Evolutionary conservation across 2,113 vertebrate genomes (phyloP), one percentile per base, ranked within the genome.

Genomic region (Sciurus niger): DNA sequence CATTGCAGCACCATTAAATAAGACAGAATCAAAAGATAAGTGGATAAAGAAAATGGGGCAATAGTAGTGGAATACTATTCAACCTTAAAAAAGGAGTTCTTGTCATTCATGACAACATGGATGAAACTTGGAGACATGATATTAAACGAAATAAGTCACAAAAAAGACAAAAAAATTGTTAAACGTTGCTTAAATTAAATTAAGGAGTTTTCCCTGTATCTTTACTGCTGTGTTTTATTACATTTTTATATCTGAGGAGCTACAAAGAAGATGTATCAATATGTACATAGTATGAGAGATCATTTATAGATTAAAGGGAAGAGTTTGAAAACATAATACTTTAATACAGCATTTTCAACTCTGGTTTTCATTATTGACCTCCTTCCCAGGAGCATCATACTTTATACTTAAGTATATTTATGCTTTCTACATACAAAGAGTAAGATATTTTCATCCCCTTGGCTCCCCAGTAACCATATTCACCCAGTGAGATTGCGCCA

Each of bases 401-500:
- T 22, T 2, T 65, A 0, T 53, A 14, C 10, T n/a, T 53, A 46
- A 72, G 24, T 0, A 6, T 13, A 51, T 14, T n/a, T 79, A 28
- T 60, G 1, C 58, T 53, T 94, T 85, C 73, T 77, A 46, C 4
- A 30, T 74, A 65, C 63, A 63, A 63, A 93, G 17, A 82, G 8
- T 28, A 73, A 48, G 8, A 12, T 63, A 58, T 28, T 53, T 55
- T 22, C 53, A 84, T 32, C 8, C 2, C 10, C 2, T 24, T 6
- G 80, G 22, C 5, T 25, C 48, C 0, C n/a, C 13, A 40, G 0
- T 88, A 63, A 88, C 30, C 58, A 46, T 70, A 37, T 95, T 34
- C 6, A 4, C 28, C 22, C 9, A 0, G 1, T 32, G 2, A 25
- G 18, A 1, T 60, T 48, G 0, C 18, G 4, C 20, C 17, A 51